Evolutionary conservation across 1,140 invertebrate species (phyloP).

Genomic region (Sitobion miscanthi): DNA sequence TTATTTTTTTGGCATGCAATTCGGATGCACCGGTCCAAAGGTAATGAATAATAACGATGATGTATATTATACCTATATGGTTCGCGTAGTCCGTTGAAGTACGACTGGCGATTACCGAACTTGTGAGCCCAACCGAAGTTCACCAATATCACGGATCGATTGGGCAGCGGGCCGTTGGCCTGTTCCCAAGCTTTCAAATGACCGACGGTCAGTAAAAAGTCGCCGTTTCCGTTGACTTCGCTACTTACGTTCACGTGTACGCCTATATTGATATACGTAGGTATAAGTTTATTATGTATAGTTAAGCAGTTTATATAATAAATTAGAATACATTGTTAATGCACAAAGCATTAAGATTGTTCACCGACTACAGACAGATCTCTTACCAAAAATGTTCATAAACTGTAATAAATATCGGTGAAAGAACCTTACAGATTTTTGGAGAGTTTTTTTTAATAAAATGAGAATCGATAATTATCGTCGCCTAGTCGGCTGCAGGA

Average conservation of each 20-base stretch:
- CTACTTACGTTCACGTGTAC: slow-evolving; percentile 67
- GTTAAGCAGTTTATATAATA: not conserved
- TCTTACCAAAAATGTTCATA: too few relatives aligned
- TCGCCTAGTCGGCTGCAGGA: too few relatives aligned
- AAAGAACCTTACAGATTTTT: too few relatives aligned
- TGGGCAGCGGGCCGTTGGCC: slow-evolving; percentile 63
- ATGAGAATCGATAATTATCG: too few relatives aligned
- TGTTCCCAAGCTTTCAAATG: slow-evolving; percentile 63
- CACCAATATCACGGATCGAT: slow-evolving; percentile 62
- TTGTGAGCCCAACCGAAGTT: slow-evolving; percentile 60
- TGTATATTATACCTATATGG: not conserved
- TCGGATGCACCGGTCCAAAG: too few relatives aligned
- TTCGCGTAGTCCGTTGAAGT: slow-evolving; percentile 7
- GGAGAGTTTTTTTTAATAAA: too few relatives aligned
- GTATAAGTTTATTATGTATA: not conserved
- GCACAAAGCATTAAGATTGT: too few relatives aligned
- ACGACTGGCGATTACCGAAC: slow-evolving; percentile 55
- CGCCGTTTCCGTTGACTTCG: slow-evolving; percentile 61
- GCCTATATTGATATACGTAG: slow-evolving; percentile 61
- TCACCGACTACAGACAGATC: too few relatives aligned
- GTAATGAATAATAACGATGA: too few relatives aligned
- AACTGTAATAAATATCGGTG: too few relatives aligned
- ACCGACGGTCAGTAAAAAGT: slow-evolving; percentile 59
- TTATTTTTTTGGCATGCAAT: too few relatives aligned
- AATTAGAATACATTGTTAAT: not conserved